Conservation (phyloP, 2,888 invertebrate genomes). For the Lobophora halterata region DNA sequence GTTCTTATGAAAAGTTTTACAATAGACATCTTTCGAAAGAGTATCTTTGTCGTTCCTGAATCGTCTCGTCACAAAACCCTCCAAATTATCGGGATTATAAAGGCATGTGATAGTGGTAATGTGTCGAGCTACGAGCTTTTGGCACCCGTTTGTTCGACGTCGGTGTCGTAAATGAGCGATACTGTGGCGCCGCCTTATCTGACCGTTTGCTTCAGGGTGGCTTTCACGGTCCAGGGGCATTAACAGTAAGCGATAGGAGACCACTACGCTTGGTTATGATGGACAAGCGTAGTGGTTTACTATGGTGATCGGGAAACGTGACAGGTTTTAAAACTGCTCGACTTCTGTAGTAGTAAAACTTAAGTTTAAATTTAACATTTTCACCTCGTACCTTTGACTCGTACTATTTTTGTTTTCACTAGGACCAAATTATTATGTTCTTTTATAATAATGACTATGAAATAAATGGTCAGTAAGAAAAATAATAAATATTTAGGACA, state of each 20-base stretch:
- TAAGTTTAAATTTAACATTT: too few relatives aligned
- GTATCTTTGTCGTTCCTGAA: too few relatives aligned
- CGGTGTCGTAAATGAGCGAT: conserved; percentile 50
- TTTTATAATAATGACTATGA: too few relatives aligned
- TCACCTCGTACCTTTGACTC: too few relatives aligned
- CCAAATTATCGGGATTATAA: conserved; percentile 64
- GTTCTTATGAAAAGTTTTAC: too few relatives aligned
- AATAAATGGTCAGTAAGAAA: too few relatives aligned
- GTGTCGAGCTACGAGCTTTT: conserved; percentile 74
- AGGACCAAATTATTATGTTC: too few relatives aligned
- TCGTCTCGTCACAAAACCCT: background rate
- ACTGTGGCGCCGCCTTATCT: conserved; percentile 63
- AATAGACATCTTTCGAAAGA: too few relatives aligned
- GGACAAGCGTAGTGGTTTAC: too few relatives aligned
- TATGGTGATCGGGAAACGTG: conserved; percentile 10
- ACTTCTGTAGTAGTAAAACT: conserved; percentile 7
- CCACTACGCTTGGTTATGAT: background rate
- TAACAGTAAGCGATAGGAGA: background rate
- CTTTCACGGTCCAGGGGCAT: conserved; percentile 10
- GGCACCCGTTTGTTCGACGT: conserved; percentile 65
- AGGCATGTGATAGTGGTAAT: conserved; percentile 65
- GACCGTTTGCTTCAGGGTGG: conserved; percentile 29
- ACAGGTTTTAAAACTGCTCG: conserved; percentile 12
- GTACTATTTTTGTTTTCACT: too few relatives aligned
- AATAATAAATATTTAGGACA: too few relatives aligned